Evolutionary conservation across 35 echinoderm and acorn worm genomes (phyloP).

Genomic region (Chiridota heheva): DNA sequence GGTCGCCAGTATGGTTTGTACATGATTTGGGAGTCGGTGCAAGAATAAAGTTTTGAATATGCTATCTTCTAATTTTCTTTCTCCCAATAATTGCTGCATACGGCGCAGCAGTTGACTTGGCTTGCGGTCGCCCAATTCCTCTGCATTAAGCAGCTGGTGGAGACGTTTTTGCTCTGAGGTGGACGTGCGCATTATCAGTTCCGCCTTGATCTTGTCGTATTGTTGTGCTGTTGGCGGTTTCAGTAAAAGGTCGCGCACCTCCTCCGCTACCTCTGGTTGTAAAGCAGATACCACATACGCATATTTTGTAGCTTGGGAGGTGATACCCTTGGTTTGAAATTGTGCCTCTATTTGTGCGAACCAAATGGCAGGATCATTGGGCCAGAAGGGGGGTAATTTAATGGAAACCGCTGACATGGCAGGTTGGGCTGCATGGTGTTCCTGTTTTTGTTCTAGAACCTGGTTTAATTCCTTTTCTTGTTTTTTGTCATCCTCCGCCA

Average conservation of each 20-base stretch:
- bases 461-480: too few species aligned
- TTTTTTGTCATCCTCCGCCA: too few species aligned
- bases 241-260: slow-evolving; percentile 57
- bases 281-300: slow-evolving; percentile 45
- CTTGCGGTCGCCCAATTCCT: slow-evolving; percentile 55
- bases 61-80: slow-evolving; percentile 20
- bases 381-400: slow-evolving; percentile 55
- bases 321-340: slow-evolving; percentile 42
- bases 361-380: slow-evolving; percentile 43
- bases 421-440: neutral
- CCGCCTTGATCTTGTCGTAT: slow-evolving; percentile 22
- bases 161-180: slow-evolving; percentile 44
- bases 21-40: slow-evolving; percentile 48
- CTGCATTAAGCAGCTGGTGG: slow-evolving; percentile 34
- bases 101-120: slow-evolving; percentile 48
- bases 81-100: slow-evolving; percentile 53
- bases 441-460: too few species aligned
- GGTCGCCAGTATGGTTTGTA: slow-evolving; percentile 45
- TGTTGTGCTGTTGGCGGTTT: neutral
- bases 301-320: slow-evolving; percentile 37
- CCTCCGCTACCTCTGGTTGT: slow-evolving; percentile 47
- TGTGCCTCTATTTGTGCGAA: slow-evolving; percentile 60
- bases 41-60: slow-evolving; percentile 54
- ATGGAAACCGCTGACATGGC: slow-evolving; percentile 1
- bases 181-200: slow-evolving; percentile 37